Base-by-base conservation (phyloP, 2,888 invertebrate genomes). In the Leptinotarsa peninsularis region DNA sequence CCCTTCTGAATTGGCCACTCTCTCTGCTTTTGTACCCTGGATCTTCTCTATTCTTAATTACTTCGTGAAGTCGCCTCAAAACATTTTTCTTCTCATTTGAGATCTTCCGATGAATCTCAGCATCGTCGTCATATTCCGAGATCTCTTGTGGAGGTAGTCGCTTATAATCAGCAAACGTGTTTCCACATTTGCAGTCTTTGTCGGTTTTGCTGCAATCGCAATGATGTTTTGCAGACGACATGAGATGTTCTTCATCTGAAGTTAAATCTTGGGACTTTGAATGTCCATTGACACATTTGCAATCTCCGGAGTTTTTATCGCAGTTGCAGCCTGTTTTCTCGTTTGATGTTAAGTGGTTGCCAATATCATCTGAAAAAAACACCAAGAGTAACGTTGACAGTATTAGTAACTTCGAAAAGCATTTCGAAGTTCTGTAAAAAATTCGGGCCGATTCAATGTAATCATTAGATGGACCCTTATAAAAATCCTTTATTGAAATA, bases 101-200 rank as follows among this genome's bases (percentile, higher is more conserved):
- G 52, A 69, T 54, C 23, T 76, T 27, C 52, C 66, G 56, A 18
- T 21, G 17, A 49, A 63, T 68, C 60, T 69, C 71, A 23, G 71
- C 71, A 21, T 74, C 66, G 17, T 74, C 60, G 4, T 56, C 18
- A 4, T 7, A 18, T 50, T 63, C 58, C 3, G 56, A 50, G 17
- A 18, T 49, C 33, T 72, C 66, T 33, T 70, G 50, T 71, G 67
- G 68, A 1, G 71, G 23, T 27, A 67, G 69, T 50, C 72, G 60
- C 15, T 66, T 50, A 49, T 74, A 33, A 17, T 52, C 54, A 14
- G 54, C 14, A 1, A 49, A 73, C 66, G 69, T 69, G 18, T 63
- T 77, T 17, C 63, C 75, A 66, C 82, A 82, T 73, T 81, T 80
- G 49, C 82, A 81, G 49, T 81, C 73, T 54, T 78, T 78, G 21